phyloP scores from a whole-genome alignment of 2,888 invertebrate species.

The Thymelicus sylvestris region DNA sequence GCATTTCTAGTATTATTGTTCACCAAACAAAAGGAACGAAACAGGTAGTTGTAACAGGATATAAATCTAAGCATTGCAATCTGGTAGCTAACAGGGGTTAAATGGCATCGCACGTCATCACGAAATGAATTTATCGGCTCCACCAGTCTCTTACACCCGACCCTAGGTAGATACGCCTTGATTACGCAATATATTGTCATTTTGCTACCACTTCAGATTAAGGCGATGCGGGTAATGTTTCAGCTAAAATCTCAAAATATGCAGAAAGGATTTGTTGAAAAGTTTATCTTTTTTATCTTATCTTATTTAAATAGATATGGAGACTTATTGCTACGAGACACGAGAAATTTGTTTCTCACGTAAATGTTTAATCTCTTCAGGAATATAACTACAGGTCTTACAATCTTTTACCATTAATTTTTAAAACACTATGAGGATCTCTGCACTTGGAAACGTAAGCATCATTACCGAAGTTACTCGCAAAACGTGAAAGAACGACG shows the following conservation, averaged over 20 bases:
- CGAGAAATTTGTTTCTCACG: no score
- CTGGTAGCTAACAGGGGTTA: conserved; percentile 30
- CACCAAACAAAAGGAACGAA: background rate
- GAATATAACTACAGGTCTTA: no score
- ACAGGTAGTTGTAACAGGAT: conserved; percentile 5
- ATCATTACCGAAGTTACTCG: background rate
- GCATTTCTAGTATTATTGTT: background rate
- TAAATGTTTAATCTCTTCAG: no score
- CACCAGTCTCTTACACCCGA: background rate
- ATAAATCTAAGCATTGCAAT: conserved; percentile 24
- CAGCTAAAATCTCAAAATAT: background rate
- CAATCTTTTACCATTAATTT: background rate
- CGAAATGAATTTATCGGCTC: conserved; percentile 14
- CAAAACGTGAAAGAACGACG: background rate
- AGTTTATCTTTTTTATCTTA: background rate
- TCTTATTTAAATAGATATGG: no score
- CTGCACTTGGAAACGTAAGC: background rate
- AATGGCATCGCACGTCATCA: conserved; percentile 26
- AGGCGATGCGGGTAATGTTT: background rate
- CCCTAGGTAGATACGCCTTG: background rate
- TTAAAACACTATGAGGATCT: background rate
- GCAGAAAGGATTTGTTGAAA: background rate
- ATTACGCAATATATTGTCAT: background rate
- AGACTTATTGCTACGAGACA: no score
- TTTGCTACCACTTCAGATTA: conserved; percentile 1